Conservation (phyloP, 2,113 vertebrate species). For the Phyllostomus hastatus region DNA sequence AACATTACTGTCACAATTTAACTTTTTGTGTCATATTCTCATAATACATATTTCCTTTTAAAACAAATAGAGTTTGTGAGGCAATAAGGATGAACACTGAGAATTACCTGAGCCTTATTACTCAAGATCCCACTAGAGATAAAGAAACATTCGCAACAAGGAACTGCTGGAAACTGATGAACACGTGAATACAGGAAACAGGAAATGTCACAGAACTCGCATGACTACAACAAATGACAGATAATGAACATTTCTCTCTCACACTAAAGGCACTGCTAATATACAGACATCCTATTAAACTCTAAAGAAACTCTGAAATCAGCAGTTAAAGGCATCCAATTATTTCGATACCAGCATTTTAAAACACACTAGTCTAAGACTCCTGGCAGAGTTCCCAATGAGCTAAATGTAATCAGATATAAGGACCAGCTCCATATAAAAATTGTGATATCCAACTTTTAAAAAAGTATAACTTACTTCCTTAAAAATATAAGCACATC, state of each 20-base stretch:
- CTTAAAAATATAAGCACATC: constrained; percentile 70
- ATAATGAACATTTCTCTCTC: background rate
- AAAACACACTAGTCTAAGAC: background rate
- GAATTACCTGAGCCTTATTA: background rate
- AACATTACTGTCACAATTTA: background rate
- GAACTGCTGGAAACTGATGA: background rate
- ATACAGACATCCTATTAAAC: background rate
- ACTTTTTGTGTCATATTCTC: background rate
- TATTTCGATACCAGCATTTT: constrained; percentile 11
- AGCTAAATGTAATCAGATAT: constrained; percentile 4
- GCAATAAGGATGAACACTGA: background rate
- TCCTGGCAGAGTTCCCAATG: background rate
- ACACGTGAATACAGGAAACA: background rate
- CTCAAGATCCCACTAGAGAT: background rate
- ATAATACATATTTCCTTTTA: background rate
- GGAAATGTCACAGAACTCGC: constrained; percentile 12
- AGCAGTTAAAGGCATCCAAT: constrained; percentile 24
- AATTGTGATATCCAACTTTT: constrained; percentile 35
- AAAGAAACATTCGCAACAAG: background rate
- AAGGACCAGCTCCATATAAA: constrained; percentile 47
- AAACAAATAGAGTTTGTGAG: background rate
- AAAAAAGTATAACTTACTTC: constrained; percentile 65
- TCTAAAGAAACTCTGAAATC: constrained; percentile 24
- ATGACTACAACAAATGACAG: background rate
- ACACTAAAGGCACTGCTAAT: constrained; percentile 62